Conservation (phyloP, 2,797 vertebrate species). For the Lycodopsis pacificus region DNA sequence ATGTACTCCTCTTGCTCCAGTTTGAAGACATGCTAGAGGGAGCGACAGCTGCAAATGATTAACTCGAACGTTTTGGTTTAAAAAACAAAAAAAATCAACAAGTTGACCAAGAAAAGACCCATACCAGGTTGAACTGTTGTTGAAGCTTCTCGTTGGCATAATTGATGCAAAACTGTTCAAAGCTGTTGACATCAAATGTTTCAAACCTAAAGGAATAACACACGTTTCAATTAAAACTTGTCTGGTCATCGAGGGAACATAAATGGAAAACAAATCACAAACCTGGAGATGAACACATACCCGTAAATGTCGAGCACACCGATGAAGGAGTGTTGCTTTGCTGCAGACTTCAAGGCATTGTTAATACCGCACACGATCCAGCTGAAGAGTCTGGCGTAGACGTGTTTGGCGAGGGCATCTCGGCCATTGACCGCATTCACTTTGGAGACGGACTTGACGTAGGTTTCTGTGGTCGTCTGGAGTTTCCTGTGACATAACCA, state of each 20-base stretch:
- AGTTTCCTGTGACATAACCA: slow-evolving; percentile 97
- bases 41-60: background rate
- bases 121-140: slow-evolving; percentile 98
- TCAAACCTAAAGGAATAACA: slow-evolving; percentile 88
- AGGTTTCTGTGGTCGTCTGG: slow-evolving; percentile 91
- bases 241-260: background rate
- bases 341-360: slow-evolving; percentile 86
- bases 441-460: slow-evolving; percentile 91
- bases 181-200: slow-evolving; percentile 98
- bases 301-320: slow-evolving; percentile 98
- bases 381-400: slow-evolving; percentile 93
- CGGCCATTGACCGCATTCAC: slow-evolving; percentile 90
- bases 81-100: background rate
- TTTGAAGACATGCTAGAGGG: slow-evolving; percentile 95
- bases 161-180: slow-evolving; percentile 99
- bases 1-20: slow-evolving; percentile 98
- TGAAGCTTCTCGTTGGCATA: slow-evolving; percentile 99
- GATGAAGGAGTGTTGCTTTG: slow-evolving; percentile 93
- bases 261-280: background rate
- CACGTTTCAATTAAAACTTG: background rate
- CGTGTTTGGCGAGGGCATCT: slow-evolving; percentile 94
- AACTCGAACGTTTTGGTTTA: background rate
- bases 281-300: slow-evolving; percentile 75
- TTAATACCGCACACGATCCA: slow-evolving; percentile 94
- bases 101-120: slow-evolving; percentile 31